phyloP scores from a whole-genome alignment of 2,888 invertebrate species.

The Cerastis rubricosa region DNA sequence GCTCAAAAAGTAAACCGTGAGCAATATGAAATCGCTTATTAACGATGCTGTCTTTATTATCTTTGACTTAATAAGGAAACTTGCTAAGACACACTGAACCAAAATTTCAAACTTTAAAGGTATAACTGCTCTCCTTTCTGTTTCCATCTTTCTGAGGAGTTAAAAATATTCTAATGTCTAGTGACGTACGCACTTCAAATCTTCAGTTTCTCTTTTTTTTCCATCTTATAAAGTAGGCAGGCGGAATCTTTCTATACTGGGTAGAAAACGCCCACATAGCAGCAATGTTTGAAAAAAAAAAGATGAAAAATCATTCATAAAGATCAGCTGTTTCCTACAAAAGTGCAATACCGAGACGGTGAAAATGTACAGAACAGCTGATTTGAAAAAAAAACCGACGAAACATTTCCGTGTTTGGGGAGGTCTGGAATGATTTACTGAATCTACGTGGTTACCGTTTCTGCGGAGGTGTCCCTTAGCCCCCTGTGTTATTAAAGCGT shows the following conservation, averaged over 20 bases:
- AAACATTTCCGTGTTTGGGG: too few relatives aligned
- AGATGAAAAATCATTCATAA: too few relatives aligned
- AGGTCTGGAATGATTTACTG: too few relatives aligned
- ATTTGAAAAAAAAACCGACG: too few relatives aligned
- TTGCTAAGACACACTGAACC: background rate
- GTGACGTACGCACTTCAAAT: too few relatives aligned
- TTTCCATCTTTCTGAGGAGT: background rate
- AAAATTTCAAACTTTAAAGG: background rate
- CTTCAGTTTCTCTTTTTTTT: background rate
- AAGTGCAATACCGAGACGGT: too few relatives aligned
- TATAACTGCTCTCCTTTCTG: background rate
- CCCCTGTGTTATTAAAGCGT: background rate
- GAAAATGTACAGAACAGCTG: too few relatives aligned
- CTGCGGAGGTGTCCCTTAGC: too few relatives aligned
- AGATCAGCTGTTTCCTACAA: too few relatives aligned
- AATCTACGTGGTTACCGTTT: too few relatives aligned
- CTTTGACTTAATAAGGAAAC: slow-evolving; percentile 16
- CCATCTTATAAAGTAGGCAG: background rate
- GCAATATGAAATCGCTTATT: slow-evolving; percentile 16
- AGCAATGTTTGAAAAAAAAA: too few relatives aligned
- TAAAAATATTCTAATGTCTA: background rate
- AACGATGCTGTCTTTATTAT: background rate
- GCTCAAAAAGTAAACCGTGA: background rate
- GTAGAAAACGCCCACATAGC: too few relatives aligned
- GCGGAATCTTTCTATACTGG: background rate